Conservation (phyloP, 2,113 vertebrate species). For the Coptodon bakossiorum region DNA sequence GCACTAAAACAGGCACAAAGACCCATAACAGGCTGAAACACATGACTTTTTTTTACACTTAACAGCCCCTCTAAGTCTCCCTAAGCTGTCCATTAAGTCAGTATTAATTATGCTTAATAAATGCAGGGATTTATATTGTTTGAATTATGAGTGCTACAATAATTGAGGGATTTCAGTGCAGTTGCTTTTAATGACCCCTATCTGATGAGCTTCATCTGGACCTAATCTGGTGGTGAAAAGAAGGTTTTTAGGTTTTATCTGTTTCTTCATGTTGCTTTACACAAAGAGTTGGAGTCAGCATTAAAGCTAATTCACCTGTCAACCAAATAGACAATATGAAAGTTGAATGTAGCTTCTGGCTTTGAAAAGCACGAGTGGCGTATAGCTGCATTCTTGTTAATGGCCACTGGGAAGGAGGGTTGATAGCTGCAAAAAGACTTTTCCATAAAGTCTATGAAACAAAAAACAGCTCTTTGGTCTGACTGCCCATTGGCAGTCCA, state of each 20-base stretch:
- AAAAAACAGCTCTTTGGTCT: neutral
- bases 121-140: neutral
- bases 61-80: neutral
- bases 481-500: neutral
- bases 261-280: neutral
- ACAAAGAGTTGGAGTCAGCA: neutral
- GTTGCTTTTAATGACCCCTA: neutral
- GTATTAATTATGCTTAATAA: neutral
- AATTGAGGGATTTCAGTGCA: neutral
- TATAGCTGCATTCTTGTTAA: neutral
- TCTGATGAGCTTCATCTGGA: neutral
- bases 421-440: neutral
- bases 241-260: neutral
- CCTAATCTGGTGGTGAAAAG: neutral
- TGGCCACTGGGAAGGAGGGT: neutral
- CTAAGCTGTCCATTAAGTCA: neutral
- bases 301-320: neutral
- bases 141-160: neutral
- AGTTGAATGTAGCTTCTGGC: neutral
- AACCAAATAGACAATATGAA: neutral
- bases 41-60: neutral
- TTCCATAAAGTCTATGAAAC: neutral
- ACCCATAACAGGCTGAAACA: neutral
- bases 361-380: neutral
- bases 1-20: neutral